A percentile compares a stretch with the other conserved stretches of the same genome.
phyloP scores from a whole-genome alignment of 37 sponge, comb jelly and placozoan genomes.

The Petrosia ficiformis region DNA sequence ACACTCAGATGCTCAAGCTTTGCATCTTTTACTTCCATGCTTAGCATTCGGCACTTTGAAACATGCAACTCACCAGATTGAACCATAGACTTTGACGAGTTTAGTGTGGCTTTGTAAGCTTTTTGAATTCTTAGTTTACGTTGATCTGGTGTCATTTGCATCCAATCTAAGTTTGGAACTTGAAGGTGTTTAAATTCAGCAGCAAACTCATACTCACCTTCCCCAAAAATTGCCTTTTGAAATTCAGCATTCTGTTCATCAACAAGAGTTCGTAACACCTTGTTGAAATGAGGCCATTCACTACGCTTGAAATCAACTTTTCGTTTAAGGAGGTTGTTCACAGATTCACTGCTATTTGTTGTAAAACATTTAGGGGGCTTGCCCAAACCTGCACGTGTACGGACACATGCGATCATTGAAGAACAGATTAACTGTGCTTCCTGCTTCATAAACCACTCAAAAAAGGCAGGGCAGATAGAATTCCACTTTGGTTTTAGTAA shows the following conservation, averaged over 20 bases:
- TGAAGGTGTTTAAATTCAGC: neutral
- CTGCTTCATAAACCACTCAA: neutral
- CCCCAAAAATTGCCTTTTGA: slow-evolving; percentile 36
- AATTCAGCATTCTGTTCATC: slow-evolving; percentile 1
- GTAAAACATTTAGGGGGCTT: slow-evolving; percentile 18
- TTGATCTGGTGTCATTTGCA: slow-evolving; percentile 24
- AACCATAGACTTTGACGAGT: neutral
- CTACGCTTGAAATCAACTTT: slow-evolving; percentile 14
- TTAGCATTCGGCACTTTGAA: no score
- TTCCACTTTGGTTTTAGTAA: neutral
- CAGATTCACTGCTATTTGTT: slow-evolving; percentile 14
- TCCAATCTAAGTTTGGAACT: neutral
- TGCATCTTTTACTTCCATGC: no score
- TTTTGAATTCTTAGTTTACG: neutral
- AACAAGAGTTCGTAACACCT: neutral
- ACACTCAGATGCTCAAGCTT: no score
- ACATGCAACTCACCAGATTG: no score
- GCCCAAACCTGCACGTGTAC: slow-evolving; percentile 14
- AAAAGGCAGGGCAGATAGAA: neutral
- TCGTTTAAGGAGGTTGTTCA: slow-evolving; percentile 20
- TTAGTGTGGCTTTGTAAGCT: slow-evolving; percentile 1
- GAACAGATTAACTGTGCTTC: slow-evolving; percentile 2
- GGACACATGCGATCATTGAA: neutral
- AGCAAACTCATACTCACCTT: slow-evolving; percentile 20
- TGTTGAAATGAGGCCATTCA: slow-evolving; percentile 9